Base-by-base conservation (phyloP, 2,888 invertebrate species). In the Himalopsyche tibetana region DNA sequence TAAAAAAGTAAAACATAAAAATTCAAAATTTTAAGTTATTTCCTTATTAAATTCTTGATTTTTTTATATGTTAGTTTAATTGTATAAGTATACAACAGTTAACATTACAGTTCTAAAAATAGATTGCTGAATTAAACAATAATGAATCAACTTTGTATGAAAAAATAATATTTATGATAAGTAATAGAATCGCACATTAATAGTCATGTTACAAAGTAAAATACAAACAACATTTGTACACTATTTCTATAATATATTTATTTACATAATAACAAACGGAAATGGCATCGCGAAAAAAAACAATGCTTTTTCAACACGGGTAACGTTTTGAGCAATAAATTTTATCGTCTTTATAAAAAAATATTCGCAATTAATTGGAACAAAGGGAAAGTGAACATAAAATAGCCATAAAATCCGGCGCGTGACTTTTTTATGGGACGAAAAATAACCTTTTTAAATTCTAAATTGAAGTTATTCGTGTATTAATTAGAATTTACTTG, bases 321-420 rank as follows among this genome's bases (percentile, higher is more conserved):
- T 12, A 15, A 36, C 74, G 74, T 74, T 36, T 19, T 28, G 19
- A 6, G 74, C 28, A 5, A 36, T 74, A 74, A 36, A 74, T 74
- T 74, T 74, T 74, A 5, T 15, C 74, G 74, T 15, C 28, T 28
- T 36, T 36, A 15, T 38, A 36, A 74, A 74, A 74, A 74, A 51
- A 74, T 74, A 36, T 74, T 74, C 74, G 38, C 74, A 74, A 74
- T 74, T 74, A 74, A 74, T 74, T 74, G 74, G 74, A 74, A 74
- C 74, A 74, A 74, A 36, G 36, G 15, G 12, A 74, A 38, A 36
- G 74, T 36, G 36, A 15, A 74, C 74, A 38, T 74, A 74, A 74
- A 74, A 74, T 2, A 74, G 74, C 74, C 9, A 74, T 74, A 74
- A 74, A 74, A 28, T 12, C n/a, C 38, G 74, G 74, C 74, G 74